Evolutionary conservation across 2,113 vertebrate species (phyloP), one percentile per base, ranked within the genome.

Genomic region (Limanda limanda): DNA sequence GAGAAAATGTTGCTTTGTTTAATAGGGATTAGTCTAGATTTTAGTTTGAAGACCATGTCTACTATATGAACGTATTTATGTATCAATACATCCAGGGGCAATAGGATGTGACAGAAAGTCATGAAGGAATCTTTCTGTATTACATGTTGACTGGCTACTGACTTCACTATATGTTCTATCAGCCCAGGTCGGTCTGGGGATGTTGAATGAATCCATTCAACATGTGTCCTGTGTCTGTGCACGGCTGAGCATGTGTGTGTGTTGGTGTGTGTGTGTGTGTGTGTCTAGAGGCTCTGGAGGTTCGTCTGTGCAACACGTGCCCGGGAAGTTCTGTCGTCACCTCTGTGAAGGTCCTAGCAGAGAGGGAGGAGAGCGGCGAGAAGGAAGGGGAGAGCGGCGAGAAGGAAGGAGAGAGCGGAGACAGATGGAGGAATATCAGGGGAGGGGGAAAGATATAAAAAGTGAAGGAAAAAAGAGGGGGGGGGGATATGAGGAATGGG

Each of bases 251-350:
- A 73, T 73, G 65, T 79, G 48, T 24, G 59, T 61, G 59, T 21
- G 61, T 63, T 20, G 15, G 62, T 64, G 62, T 64, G 62, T 48
- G 62, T 64, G 62, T 65, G 62, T 47, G 42, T 84, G 84, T 72
- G 62, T 68, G 65, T 76, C 63, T 54, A 1, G 2, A 73, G 60
- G 70, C 78, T 79, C 76, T 84, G 66, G 55, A 86, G 85, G 78
- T 85, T 85, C 84, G 88, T 92, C 77, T 88, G 88, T 1, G 35
- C 78, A 92, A 88, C 87, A 93, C 78, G 78, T 92, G 91, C 90
- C 85, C 71, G 74, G 86, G 83, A 79, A 66, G 78, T 82, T 92
- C 91, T 91, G 88, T 93, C 92, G 86, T 79, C 92, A 78, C 91
- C 74, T 89, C 74, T 5, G 24, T 47, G 81, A 84, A 55, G 62